A percentile compares a stretch with the other conserved stretches of the same genome.
These are phyloP conservation scores for Conopomorpha cramerella DNA, from an alignment of 1,140 invertebrate species.

Conservation along the genomic window DNA sequence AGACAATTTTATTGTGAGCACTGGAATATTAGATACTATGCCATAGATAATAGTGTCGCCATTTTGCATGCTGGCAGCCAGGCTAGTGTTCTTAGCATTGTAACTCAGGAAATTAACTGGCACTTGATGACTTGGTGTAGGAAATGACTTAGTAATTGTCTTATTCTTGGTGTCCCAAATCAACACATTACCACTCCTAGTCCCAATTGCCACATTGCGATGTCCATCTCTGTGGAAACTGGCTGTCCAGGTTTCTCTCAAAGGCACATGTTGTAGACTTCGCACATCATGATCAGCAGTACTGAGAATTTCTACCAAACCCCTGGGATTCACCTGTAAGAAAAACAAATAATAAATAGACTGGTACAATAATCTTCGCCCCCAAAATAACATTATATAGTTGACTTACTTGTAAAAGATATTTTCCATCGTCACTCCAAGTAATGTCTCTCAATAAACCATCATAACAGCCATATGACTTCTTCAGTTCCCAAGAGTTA, in stretches of 20 bases:
- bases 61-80: slow-evolving; percentile 46
- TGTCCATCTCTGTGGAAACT: slow-evolving; percentile 48
- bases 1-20: slow-evolving; percentile 39
- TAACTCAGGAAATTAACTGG: slow-evolving; percentile 46
- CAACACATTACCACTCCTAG: slow-evolving; percentile 43
- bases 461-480: slow-evolving; percentile 39
- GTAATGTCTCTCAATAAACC: slow-evolving; percentile 40
- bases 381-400: neutral
- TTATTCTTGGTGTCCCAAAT: slow-evolving; percentile 57
- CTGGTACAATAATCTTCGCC: neutral
- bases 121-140: slow-evolving; percentile 28
- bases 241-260: slow-evolving; percentile 46
- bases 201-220: slow-evolving; percentile 45
- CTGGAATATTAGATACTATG: slow-evolving; percentile 42
- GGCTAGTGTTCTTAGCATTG: slow-evolving; percentile 50
- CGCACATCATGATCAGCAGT: slow-evolving; percentile 41
- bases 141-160: slow-evolving; percentile 43
- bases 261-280: slow-evolving; percentile 44
- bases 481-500: slow-evolving; percentile 47
- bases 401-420: slow-evolving; percentile 41
- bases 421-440: slow-evolving; percentile 57
- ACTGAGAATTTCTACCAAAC: slow-evolving; percentile 42
- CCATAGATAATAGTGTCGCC: slow-evolving; percentile 52
- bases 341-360: slow-evolving; percentile 5
- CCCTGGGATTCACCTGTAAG: slow-evolving; percentile 47